phyloP scores from a whole-genome alignment of 2,113 vertebrate species.

The Eonycteris spelaea region DNA sequence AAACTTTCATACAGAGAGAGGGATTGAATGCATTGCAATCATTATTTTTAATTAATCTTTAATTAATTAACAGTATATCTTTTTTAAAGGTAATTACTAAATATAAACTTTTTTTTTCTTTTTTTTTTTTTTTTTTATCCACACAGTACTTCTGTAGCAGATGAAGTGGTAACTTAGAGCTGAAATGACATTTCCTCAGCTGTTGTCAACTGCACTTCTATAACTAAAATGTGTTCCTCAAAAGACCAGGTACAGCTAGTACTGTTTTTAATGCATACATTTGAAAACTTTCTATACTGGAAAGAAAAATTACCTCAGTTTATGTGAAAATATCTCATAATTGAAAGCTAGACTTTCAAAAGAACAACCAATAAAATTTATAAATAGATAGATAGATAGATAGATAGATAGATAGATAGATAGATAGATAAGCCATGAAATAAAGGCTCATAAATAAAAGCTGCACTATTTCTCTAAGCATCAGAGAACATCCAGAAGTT shows the following conservation, averaged over 20 bases:
- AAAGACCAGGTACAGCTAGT: slow-evolving; percentile 60
- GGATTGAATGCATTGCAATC: background rate
- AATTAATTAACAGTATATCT: slow-evolving; percentile 56
- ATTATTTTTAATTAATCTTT: slow-evolving; percentile 17
- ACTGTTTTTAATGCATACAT: slow-evolving; percentile 48
- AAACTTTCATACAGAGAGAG: background rate
- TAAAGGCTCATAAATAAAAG: background rate
- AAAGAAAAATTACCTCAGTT: slow-evolving; percentile 52
- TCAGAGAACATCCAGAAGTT: background rate
- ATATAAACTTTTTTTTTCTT: background rate
- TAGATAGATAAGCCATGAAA: background rate
- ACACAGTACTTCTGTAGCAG: slow-evolving; percentile 72
- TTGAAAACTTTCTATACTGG: slow-evolving; percentile 59
- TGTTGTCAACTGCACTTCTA: slow-evolving; percentile 73
- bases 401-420: background rate
- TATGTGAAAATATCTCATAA: slow-evolving; percentile 60
- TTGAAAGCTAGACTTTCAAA: slow-evolving; percentile 51
- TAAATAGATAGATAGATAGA: background rate
- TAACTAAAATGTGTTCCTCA: slow-evolving; percentile 70
- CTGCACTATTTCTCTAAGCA: background rate
- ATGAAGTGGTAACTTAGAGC: slow-evolving; percentile 76
- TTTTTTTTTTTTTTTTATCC: slow-evolving; percentile 68
- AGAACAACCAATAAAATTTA: slow-evolving; percentile 14
- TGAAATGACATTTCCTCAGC: slow-evolving; percentile 75
- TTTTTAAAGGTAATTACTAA: slow-evolving; percentile 68